These are phyloP conservation scores for Toxotes lorentzi DNA, from an alignment of 2,797 vertebrate species.

Conservation along the genomic window DNA sequence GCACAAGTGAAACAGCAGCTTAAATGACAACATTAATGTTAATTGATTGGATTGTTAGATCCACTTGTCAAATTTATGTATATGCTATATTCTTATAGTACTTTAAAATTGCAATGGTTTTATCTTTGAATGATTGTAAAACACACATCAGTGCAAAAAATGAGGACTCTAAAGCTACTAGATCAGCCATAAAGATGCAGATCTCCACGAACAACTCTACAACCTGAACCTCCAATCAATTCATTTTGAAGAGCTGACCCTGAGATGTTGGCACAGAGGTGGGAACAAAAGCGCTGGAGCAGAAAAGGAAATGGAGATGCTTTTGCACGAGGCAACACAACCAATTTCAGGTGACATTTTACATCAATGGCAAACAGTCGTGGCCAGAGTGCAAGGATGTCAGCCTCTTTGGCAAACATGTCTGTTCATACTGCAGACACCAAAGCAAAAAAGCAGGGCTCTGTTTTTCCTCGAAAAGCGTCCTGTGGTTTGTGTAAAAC, in stretches of 20 bases:
- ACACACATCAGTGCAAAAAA: background rate
- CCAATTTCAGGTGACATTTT: constrained; percentile 80
- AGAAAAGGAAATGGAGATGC: constrained; percentile 60
- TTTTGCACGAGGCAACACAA: constrained; percentile 66
- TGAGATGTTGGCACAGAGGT: constrained; percentile 28
- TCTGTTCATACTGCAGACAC: constrained; percentile 43
- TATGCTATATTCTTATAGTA: background rate
- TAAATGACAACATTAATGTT: too few species aligned
- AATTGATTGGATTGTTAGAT: too few species aligned
- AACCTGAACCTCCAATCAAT: constrained; percentile 11
- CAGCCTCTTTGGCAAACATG: constrained; percentile 55
- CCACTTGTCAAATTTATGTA: too few species aligned
- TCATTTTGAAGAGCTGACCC: constrained; percentile 35
- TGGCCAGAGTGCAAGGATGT: constrained; percentile 60
- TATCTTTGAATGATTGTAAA: background rate
- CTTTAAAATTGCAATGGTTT: background rate
- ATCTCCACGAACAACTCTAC: constrained; percentile 8
- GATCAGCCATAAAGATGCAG: constrained; percentile 7
- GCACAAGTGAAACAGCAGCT: too few species aligned
- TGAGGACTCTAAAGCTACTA: background rate
- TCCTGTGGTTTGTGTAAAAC: constrained; percentile 52
- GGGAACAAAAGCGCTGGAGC: constrained; percentile 59
- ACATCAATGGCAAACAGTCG: constrained; percentile 67
- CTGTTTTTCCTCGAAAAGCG: constrained; percentile 24
- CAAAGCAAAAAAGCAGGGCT: constrained; percentile 38